Evolutionary conservation across 2,797 vertebrate species (phyloP).

Genomic region (Otus scops): DNA sequence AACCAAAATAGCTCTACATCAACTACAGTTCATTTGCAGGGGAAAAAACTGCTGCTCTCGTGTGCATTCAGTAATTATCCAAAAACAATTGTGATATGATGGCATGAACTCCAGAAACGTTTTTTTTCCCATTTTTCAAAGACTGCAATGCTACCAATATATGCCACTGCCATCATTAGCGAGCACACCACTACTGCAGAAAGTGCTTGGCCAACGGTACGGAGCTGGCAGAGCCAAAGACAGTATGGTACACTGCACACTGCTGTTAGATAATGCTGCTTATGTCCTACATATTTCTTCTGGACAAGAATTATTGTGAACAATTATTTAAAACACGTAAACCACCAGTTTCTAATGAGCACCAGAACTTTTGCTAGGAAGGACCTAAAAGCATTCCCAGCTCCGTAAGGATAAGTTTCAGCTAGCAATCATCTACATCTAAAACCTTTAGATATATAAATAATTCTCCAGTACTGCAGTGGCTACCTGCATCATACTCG

Average conservation of each 20-base stretch:
- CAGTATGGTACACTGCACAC: background rate
- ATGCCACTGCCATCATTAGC: background rate
- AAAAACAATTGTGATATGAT: conserved; percentile 29
- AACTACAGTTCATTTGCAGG: conserved; percentile 30
- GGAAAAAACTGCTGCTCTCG: conserved; percentile 27
- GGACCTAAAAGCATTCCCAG: background rate
- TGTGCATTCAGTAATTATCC: conserved; percentile 62
- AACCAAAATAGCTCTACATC: conserved; percentile 63
- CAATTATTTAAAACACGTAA: background rate
- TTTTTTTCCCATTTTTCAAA: background rate
- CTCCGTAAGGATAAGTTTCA: background rate
- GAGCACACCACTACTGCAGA: background rate
- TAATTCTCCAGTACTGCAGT: background rate
- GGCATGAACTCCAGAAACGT: background rate
- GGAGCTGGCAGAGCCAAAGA: background rate
- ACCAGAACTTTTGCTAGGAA: background rate
- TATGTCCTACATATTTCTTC: background rate
- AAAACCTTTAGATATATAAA: background rate
- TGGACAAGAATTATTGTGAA: background rate
- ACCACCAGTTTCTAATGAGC: background rate
- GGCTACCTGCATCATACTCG: background rate
- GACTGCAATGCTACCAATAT: background rate
- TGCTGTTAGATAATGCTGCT: background rate
- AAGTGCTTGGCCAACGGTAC: background rate
- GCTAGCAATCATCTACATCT: background rate